phyloP scores from a whole-genome alignment of 1,140 invertebrate species.

The Leptestheria dahalacensis region DNA sequence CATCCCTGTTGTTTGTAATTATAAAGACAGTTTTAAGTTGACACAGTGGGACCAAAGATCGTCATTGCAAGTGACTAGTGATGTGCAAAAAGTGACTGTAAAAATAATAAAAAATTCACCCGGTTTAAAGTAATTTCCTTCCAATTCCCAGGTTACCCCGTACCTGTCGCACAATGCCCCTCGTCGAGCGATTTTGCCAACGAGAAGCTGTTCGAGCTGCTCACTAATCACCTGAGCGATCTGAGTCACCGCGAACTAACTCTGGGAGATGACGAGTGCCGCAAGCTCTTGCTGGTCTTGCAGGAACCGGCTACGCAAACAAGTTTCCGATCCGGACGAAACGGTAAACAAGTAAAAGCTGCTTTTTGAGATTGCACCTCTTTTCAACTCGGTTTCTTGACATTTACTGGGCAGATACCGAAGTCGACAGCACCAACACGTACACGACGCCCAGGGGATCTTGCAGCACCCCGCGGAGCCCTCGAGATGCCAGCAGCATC shows the following conservation, averaged over 20 bases:
- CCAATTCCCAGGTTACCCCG: not conserved
- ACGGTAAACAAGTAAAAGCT: not conserved
- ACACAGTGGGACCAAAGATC: no score
- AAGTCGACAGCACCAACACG: not conserved
- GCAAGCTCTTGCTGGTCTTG: slow-evolving; percentile 3
- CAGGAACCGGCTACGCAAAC: not conserved
- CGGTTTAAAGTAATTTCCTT: not conserved
- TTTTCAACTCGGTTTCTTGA: no score
- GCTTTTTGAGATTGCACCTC: not conserved
- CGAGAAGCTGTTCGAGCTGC: slow-evolving; percentile 20
- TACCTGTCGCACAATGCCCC: not conserved
- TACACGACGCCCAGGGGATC: not conserved
- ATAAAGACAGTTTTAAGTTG: no score
- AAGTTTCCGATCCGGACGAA: not conserved
- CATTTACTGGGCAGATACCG: not conserved
- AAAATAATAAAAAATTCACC: no score
- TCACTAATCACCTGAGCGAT: slow-evolving; percentile 19
- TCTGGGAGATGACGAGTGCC: slow-evolving; percentile 19
- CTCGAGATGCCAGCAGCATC: not conserved
- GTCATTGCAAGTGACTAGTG: no score
- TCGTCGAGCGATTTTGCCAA: slow-evolving; percentile 18
- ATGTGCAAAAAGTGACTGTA: no score
- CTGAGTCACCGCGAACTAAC: slow-evolving; percentile 14
- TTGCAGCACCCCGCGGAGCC: not conserved
- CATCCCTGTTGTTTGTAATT: no score